Percentiles rank a stretch among this genome's conserved stretches.
phyloP scores from a whole-genome alignment of 35 echinoderm and acorn worm genomes.

The Amphiura filiformis region DNA sequence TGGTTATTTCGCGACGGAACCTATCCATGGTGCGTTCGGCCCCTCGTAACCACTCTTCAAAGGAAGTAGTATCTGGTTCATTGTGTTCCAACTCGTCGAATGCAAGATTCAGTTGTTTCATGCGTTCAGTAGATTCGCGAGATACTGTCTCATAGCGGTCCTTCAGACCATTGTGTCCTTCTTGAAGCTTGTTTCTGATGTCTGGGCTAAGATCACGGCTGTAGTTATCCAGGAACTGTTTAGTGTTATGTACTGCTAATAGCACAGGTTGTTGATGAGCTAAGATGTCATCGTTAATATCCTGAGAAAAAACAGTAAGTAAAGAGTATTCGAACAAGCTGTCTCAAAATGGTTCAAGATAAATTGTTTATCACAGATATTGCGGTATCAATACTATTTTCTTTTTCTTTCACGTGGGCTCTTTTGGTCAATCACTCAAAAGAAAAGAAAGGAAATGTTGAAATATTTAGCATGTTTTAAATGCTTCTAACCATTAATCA shows the following conservation, averaged over 20 bases:
- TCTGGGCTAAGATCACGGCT: constrained; percentile 64
- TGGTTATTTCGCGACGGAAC: constrained; percentile 55
- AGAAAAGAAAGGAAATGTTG: neutral
- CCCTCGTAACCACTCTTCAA: constrained; percentile 82
- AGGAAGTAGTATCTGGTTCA: constrained; percentile 69
- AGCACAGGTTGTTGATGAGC: constrained; percentile 92
- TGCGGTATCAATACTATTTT: no score
- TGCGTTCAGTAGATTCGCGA: constrained; percentile 51
- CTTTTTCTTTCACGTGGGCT: no score
- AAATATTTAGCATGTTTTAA: no score
- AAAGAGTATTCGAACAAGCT: no score
- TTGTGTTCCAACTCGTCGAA: constrained; percentile 83
- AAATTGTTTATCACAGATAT: no score
- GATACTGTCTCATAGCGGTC: constrained; percentile 64
- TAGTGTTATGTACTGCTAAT: constrained; percentile 79
- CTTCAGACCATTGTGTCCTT: constrained; percentile 52
- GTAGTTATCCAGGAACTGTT: constrained; percentile 65
- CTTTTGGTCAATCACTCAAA: no score
- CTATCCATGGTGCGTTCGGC: constrained; percentile 66
- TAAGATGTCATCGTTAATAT: constrained; percentile 81
- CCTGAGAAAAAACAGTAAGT: constrained; percentile 34
- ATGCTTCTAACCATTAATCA: no score
- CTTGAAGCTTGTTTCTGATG: constrained; percentile 80
- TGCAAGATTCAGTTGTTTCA: constrained; percentile 55
- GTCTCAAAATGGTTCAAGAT: no score